Evolutionary conservation across 2,797 vertebrate species (phyloP).

Genomic region (Lindbergichthys nudifrons): DNA sequence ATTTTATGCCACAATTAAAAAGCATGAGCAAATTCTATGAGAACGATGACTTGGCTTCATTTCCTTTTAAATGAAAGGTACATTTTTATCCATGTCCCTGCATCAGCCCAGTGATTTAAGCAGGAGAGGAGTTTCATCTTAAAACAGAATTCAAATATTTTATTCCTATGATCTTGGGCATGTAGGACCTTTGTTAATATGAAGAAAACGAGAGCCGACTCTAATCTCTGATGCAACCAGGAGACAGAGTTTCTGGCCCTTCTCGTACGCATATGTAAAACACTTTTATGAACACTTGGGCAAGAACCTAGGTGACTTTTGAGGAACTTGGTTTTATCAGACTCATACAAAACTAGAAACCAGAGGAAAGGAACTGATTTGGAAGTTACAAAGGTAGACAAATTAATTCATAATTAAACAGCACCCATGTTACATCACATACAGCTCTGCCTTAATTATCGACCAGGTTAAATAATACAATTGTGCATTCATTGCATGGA

Average conservation of each 20-base stretch:
- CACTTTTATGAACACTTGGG: slow-evolving; percentile 44
- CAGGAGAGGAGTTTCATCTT: slow-evolving; percentile 55
- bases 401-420: slow-evolving; percentile 28
- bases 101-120: slow-evolving; percentile 22
- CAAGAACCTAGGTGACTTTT: slow-evolving; percentile 23
- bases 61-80: slow-evolving; percentile 41
- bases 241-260: slow-evolving; percentile 34
- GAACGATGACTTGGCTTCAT: slow-evolving; percentile 22
- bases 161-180: slow-evolving; percentile 63
- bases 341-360: slow-evolving; percentile 37
- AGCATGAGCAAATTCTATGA: not conserved
- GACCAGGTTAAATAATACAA: slow-evolving; percentile 10
- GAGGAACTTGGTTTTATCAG: slow-evolving; percentile 16
- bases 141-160: slow-evolving; percentile 64
- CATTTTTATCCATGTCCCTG: slow-evolving; percentile 41
- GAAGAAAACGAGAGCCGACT: slow-evolving; percentile 43
- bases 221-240: slow-evolving; percentile 64
- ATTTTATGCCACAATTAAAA: slow-evolving; percentile 27
- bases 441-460: slow-evolving; percentile 9
- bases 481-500: slow-evolving; percentile 35
- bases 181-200: slow-evolving; percentile 57
- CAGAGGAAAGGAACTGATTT: slow-evolving; percentile 1
- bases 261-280: slow-evolving; percentile 47
- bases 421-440: slow-evolving; percentile 18
- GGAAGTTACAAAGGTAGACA: slow-evolving; percentile 13